Evolutionary conservation across 2,888 invertebrate species (phyloP).

Genomic region (Andrena marginata): DNA sequence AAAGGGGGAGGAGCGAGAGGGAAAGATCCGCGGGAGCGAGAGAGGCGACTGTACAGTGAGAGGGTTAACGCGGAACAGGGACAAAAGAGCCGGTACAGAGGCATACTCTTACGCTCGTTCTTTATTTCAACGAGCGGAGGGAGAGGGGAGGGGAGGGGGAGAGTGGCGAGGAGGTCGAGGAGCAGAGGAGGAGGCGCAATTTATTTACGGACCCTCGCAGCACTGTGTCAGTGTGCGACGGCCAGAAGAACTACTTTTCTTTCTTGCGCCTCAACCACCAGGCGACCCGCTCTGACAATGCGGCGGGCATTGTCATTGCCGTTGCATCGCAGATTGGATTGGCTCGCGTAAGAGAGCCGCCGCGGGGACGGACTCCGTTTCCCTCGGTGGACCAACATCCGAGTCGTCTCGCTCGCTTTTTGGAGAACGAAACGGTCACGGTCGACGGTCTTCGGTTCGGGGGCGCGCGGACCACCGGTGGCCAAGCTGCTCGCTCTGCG

Average conservation of each 20-base stretch:
- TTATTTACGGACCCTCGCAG: constrained; percentile 74
- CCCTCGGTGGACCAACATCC: background rate
- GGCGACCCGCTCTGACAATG: constrained; percentile 13
- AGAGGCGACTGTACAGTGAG: constrained; percentile 39
- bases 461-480: background rate
- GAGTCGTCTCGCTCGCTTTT: background rate
- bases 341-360: constrained; percentile 46
- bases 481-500: background rate
- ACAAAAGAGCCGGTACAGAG: constrained; percentile 62
- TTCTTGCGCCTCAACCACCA: constrained; percentile 7
- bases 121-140: constrained; percentile 67
- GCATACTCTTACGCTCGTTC: constrained; percentile 67
- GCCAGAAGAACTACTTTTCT: constrained; percentile 47
- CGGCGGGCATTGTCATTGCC: constrained; percentile 57
- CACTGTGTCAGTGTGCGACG: constrained; percentile 62
- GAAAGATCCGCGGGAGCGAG: constrained; percentile 4
- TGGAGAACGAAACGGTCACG: constrained; percentile 6
- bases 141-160: constrained; percentile 11
- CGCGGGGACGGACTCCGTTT: constrained; percentile 31
- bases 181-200: constrained; percentile 63
- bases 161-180: constrained; percentile 21
- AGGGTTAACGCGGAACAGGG: constrained; percentile 64
- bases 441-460: background rate
- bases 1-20: constrained; percentile 1
- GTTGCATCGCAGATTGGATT: constrained; percentile 50